Evolutionary conservation across 1,140 invertebrate species (phyloP), one percentile per base, ranked within the genome.

Genomic region (Anastrepha ludens): DNA sequence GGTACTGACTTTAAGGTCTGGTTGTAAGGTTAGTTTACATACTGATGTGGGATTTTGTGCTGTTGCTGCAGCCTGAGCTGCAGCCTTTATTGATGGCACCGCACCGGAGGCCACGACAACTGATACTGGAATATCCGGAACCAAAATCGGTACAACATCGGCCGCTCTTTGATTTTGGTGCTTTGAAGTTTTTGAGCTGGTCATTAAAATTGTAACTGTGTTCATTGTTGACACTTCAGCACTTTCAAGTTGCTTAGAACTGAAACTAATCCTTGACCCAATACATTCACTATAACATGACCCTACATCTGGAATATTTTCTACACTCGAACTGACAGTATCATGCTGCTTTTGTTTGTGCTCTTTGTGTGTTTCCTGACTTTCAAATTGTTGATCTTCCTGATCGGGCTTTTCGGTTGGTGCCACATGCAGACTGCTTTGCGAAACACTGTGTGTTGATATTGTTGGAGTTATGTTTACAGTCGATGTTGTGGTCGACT

Each of bases 41-140:
- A 50, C 85, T 88, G 64, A 20, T 47, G 6, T 64, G 6, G 58
- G 15, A 67, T 65, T 70, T 60, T 81, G 44, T 17, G 13, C 6
- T 58, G 65, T n/a, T 11, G 88, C 88, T 60, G 86, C 88, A 58
- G 88, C 88, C 39, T 87, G 64, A 9, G 88, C 88, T 3, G 89
- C 74, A 9, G 90, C 88, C 81, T 87, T 74, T 58, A 89, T 85
- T 4, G 88, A 88, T 9, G 89, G 88, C 58, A 90, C 88, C 0
- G 90, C 81, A 9, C 87, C 65, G 0, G 90, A 89, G 0, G 90
- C 90, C 13, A 92, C 89, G 17, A 92, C 91, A 39, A 92, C 91
- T 0, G 91, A 91, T 41, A 90, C 90, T 50, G 91, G 91, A 1
- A 92, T 92, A 17, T 92, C 91, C 8, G 91, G 91, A 44, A 92